These are phyloP conservation scores for Pomatorhinus ruficollis DNA, from an alignment of 2,113 vertebrate genomes.

Conservation along the genomic window DNA sequence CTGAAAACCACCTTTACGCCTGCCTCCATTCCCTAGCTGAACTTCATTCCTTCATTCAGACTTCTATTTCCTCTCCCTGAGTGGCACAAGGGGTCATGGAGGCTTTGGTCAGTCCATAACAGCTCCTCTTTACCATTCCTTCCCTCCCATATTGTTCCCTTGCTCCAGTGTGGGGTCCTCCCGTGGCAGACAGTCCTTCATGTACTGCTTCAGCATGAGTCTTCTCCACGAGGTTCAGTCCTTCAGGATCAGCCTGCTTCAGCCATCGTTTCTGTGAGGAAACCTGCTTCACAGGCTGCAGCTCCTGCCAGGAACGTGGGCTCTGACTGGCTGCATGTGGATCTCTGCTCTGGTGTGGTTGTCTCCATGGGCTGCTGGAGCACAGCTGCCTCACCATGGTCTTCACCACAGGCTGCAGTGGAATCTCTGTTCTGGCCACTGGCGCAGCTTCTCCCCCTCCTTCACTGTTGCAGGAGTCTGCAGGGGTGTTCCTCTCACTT, in stretches of 20 bases:
- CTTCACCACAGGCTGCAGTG: neutral
- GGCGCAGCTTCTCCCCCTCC: neutral
- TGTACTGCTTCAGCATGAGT: neutral
- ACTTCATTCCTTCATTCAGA: neutral
- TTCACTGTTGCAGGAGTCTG: neutral
- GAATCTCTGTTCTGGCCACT: neutral
- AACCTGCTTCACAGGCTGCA: neutral
- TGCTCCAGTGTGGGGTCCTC: neutral
- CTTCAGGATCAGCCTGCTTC: neutral
- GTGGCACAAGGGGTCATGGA: neutral
- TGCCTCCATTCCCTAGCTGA: neutral
- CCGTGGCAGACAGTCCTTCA: neutral
- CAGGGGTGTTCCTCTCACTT: neutral
- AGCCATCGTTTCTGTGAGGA: neutral
- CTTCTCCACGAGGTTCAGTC: neutral
- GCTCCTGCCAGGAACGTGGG: neutral
- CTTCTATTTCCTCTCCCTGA: accelerated
- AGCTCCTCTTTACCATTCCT: neutral
- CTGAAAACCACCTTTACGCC: neutral
- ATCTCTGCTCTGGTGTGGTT: neutral
- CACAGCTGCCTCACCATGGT: neutral
- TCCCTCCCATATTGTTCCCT: neutral
- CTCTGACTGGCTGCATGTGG: neutral
- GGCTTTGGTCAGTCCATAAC: neutral
- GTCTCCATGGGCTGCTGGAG: neutral